Conservation (phyloP, 1,140 invertebrate genomes). For the Drosophila baimaii region DNA sequence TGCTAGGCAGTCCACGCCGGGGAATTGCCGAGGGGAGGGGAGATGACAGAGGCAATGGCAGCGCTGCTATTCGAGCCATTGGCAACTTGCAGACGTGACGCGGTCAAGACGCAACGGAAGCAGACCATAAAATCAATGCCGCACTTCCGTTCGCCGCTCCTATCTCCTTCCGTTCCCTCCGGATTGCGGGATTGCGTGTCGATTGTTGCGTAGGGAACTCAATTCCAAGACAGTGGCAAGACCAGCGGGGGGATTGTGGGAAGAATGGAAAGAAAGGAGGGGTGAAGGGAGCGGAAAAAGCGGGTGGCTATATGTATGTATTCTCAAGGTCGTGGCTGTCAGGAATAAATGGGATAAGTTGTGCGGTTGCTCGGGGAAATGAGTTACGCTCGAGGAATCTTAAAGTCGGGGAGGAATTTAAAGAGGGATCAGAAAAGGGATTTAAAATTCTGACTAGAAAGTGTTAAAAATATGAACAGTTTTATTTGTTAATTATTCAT, state of each 20-base stretch:
- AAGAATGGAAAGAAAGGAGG: neutral
- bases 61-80: conserved; percentile 1
- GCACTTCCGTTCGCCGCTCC: conserved; percentile 24
- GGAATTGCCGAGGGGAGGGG: neutral
- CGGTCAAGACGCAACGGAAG: conserved; percentile 63
- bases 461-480: neutral
- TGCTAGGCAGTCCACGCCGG: conserved; percentile 13
- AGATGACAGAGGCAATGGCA: neutral
- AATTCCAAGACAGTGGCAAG: conserved; percentile 11
- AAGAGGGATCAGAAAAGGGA: neutral
- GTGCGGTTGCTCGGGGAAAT: conserved; percentile 4
- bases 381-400: neutral
- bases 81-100: conserved; percentile 43
- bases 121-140: conserved; percentile 67
- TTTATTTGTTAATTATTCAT: too few relatives aligned
- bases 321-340: conserved; percentile 41
- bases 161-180: conserved; percentile 1
- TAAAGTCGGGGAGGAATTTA: neutral
- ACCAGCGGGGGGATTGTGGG: neutral
- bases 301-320: conserved; percentile 9
- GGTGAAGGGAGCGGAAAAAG: neutral
- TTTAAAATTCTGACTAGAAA: neutral
- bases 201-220: conserved; percentile 52
- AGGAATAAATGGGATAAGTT: conserved; percentile 38
- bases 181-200: conserved; percentile 39